Evolutionary conservation across 1,140 invertebrate genomes (phyloP).

Genomic region (Heliconius himera): DNA sequence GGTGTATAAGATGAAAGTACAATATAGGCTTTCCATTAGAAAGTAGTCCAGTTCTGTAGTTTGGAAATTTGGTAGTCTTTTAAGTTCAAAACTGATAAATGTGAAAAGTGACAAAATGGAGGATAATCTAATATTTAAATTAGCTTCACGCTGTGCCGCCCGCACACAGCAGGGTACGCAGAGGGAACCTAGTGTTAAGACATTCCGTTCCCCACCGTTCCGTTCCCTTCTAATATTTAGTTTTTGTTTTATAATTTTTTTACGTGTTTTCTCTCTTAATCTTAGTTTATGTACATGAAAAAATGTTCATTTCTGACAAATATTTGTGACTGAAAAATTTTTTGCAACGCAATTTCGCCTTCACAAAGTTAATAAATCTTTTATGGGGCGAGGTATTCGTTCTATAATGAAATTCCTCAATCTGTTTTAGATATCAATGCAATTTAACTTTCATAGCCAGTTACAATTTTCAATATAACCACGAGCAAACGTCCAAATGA

Average conservation of each 20-base stretch:
- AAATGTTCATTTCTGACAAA: neutral
- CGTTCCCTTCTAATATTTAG: neutral
- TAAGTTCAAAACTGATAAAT: neutral
- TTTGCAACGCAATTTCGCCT: neutral
- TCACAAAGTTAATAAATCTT: constrained; percentile 10
- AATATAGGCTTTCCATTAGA: neutral
- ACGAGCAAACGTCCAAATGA: neutral
- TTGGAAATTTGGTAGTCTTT: neutral
- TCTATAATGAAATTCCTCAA: constrained; percentile 13
- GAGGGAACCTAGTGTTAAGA: no score
- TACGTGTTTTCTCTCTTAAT: neutral
- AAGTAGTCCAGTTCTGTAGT: neutral
- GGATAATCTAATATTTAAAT: neutral
- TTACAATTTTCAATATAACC: neutral
- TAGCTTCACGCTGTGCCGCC: no score
- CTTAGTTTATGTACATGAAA: neutral
- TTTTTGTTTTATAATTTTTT: neutral
- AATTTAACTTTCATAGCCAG: neutral
- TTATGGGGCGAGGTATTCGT: constrained; percentile 4
- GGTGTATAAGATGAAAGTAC: no score
- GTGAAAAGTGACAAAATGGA: no score
- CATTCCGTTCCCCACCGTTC: no score
- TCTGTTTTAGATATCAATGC: constrained; percentile 9
- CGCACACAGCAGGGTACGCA: no score
- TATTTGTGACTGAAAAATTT: constrained; percentile 1